Evolutionary conservation across 2,113 vertebrate genomes (phyloP), one percentile per base, ranked within the genome.

Genomic region (Taxidea taxus): DNA sequence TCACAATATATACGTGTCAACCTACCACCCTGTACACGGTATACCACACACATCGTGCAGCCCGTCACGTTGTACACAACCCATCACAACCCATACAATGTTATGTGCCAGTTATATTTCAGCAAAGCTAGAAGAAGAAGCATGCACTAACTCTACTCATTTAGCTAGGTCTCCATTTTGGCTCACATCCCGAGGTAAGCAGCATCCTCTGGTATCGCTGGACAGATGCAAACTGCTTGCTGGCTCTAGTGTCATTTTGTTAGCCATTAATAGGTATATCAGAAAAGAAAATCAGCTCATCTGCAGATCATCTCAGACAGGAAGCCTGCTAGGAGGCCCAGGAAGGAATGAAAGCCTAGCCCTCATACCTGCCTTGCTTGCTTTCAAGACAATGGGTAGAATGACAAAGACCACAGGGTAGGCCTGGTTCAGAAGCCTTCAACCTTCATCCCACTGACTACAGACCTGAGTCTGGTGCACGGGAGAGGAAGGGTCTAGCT

Each of bases 201-300:
- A 98, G 98, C 97, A 1, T 98, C 98, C 98, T 98, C 97, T 98
- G 98, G 98, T 98, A 98, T 97, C 97, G 98, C 98, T 98, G 98
- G 97, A 99, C 98, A 99, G 98, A 98, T 92, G 98, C 98, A 99
- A 98, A 98, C 98, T 98, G 98, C 98, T 98, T 98, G 98, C 98
- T 98, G 98, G 98, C 98, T 98, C 98, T 98, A 98, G 98, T 98
- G 97, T 98, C 98, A 98, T 98, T 99, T 98, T 98, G 98, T 98
- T 98, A 98, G 98, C 98, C 98, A 98, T 98, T 98, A 98, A 99
- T 98, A 97, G 98, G 99, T 98, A 98, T 98, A 98, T 98, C 98
- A 97, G 98, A 98, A 98, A 62, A 87, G 54, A 47, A 60, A 49
- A 66, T n/a, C 54, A 56, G 39, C 4, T 13, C 0, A 23, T 16